Evolutionary conservation across 2,113 vertebrate genomes (phyloP), one percentile per base, ranked within the genome.

Genomic region (Ochotona princeps): DNA sequence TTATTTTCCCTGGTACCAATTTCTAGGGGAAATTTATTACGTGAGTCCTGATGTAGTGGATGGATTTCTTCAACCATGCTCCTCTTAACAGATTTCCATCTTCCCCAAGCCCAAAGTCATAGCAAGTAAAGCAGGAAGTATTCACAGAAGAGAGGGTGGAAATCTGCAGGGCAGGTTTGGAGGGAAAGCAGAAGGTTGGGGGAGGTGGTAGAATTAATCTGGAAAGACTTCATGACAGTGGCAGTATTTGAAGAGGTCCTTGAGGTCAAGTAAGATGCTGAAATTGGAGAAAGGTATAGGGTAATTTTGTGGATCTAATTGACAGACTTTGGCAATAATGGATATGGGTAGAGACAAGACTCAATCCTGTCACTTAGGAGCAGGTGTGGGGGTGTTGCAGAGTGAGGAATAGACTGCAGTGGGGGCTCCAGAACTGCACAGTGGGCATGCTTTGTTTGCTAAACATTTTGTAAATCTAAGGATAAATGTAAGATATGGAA

Each of bases 21-120:
- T 92, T 88, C 91, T 93, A 89, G 83, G 80, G 92, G 67, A 30
- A 83, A 89, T 80, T 92, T 83, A 60, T 65, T 78, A 76, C 94
- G 72, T 87, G 32, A 17, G 12, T 66, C 94, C 92, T 69, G 49
- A 79, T 83, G 51, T 73, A 70, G 60, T n/a, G 38, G 74, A 80
- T 28, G 66, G 18, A 93, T 51, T 93, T 92, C 80, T 92, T 83
- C 69, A 66, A 80, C 82, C 60, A 25, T 79, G 73, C 32, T 84
- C 44, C 51, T 38, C 28, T 32, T 4, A 75, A 21, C 38, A 70
- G 35, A 89, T 90, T 92, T 94, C 66, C 44, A 67, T 72, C 92
- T 70, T 86, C 47, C 67, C 8, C 38, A 65, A 91, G 10, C 54
- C 83, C 57, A 78, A 87, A 91, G 85, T 60, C 75, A 14, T 49